These are phyloP conservation scores for Anthoscopus minutus DNA, from an alignment of 2,113 vertebrate genomes.

Conservation along the genomic window DNA sequence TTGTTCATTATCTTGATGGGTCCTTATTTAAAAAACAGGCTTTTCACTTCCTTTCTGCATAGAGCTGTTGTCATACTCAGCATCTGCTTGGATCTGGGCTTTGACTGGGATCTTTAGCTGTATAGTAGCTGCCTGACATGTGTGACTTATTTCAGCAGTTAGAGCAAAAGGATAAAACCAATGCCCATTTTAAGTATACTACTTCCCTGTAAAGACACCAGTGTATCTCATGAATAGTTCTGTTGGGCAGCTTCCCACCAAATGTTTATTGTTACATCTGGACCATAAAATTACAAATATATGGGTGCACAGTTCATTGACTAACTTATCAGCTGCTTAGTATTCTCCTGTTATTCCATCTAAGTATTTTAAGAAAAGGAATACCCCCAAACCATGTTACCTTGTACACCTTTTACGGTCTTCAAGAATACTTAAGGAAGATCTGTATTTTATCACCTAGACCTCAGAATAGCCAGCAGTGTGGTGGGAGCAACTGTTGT, in stretches of 20 bases:
- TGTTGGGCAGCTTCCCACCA: background rate
- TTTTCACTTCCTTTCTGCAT: constrained; percentile 45
- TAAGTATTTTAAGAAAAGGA: background rate
- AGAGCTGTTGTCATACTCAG: constrained; percentile 41
- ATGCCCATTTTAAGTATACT: background rate
- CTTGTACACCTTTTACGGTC: background rate
- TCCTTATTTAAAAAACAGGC: constrained; percentile 35
- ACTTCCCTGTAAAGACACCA: constrained; percentile 34
- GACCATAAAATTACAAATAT: constrained; percentile 27
- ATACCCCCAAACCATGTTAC: background rate
- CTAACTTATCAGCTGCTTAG: constrained; percentile 46
- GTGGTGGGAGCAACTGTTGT: background rate
- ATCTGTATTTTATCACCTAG: background rate
- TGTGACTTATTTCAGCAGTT: constrained; percentile 43
- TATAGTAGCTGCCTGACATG: constrained; percentile 41
- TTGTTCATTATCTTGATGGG: constrained; percentile 16
- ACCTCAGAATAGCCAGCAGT: background rate
- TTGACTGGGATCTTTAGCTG: constrained; percentile 51
- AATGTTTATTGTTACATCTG: constrained; percentile 51
- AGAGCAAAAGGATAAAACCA: background rate
- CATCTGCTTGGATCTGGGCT: constrained; percentile 46
- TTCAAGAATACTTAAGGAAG: background rate
- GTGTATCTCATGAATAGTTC: constrained; percentile 34
- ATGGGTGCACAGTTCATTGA: background rate
- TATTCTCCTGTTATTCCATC: background rate